Evolutionary conservation across 1,140 invertebrate species (phyloP).

Genomic region (Drosophila paulistorum): DNA sequence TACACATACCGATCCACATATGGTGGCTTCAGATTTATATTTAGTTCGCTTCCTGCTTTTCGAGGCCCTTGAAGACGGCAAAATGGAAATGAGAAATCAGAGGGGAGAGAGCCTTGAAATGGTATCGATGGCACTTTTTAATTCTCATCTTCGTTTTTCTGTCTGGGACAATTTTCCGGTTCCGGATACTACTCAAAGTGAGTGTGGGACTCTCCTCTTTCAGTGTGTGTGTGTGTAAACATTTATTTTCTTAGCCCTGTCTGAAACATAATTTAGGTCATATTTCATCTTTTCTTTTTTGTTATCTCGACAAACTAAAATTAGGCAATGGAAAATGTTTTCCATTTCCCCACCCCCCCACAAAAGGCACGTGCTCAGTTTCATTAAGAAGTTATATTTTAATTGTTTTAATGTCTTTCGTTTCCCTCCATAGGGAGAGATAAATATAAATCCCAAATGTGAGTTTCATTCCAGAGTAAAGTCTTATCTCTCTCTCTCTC

Average conservation of each 20-base stretch:
- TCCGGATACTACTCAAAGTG: slow-evolving; percentile 27
- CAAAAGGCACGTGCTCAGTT: slow-evolving; percentile 39
- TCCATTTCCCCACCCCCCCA: background rate
- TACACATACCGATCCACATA: slow-evolving; percentile 49
- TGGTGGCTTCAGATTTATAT: slow-evolving; percentile 71
- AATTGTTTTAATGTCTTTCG: slow-evolving; percentile 44
- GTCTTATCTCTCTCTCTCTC: background rate
- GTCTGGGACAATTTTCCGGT: slow-evolving; percentile 9
- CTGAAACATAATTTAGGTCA: slow-evolving; percentile 35
- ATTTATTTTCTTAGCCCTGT: slow-evolving; percentile 29
- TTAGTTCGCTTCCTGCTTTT: slow-evolving; percentile 76
- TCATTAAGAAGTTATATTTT: slow-evolving; percentile 56
- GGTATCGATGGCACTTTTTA: slow-evolving; percentile 68
- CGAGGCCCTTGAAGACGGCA: slow-evolving; percentile 41
- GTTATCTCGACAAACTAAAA: slow-evolving; percentile 41
- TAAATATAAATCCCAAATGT: slow-evolving; percentile 19
- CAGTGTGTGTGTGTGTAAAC: slow-evolving; percentile 31
- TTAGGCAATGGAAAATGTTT: slow-evolving; percentile 42
- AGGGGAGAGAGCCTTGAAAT: slow-evolving; percentile 36
- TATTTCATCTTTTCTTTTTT: slow-evolving; percentile 40
- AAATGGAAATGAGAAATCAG: slow-evolving; percentile 25
- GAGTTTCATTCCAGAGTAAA: background rate
- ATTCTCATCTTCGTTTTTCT: slow-evolving; percentile 16
- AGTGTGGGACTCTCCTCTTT: too few species aligned
- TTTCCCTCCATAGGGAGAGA: background rate